phyloP scores from a whole-genome alignment of 2,113 vertebrate genomes.

The Rhinichthys klamathensis region DNA sequence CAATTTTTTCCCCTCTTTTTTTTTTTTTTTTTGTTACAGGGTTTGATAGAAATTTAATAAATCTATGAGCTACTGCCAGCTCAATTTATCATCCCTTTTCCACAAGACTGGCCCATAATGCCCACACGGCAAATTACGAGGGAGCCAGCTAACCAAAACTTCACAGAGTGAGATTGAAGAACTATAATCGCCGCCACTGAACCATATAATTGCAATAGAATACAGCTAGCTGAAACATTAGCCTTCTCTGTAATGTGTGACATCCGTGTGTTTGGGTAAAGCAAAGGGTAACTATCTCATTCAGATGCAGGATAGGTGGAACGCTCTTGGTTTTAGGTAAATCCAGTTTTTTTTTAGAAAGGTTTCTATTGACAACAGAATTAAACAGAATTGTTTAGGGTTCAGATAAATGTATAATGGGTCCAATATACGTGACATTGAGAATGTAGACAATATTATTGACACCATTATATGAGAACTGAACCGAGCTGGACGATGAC shows the following conservation, averaged over 20 bases:
- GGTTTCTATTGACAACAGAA: background rate
- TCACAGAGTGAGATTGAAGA: slow-evolving; percentile 89
- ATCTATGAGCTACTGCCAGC: slow-evolving; percentile 93
- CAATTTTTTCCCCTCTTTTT: slow-evolving; percentile 82
- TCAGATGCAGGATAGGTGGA: slow-evolving; percentile 38
- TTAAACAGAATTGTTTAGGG: background rate
- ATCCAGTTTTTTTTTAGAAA: background rate
- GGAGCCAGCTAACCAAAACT: slow-evolving; percentile 91
- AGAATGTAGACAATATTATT: background rate
- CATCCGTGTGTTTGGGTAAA: slow-evolving; percentile 77
- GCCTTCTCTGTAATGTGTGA: slow-evolving; percentile 94
- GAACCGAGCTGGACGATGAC: too few species aligned
- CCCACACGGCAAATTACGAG: slow-evolving; percentile 91
- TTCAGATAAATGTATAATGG: background rate
- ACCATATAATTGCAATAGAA: slow-evolving; percentile 99
- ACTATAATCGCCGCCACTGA: slow-evolving; percentile 98
- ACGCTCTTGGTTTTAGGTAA: slow-evolving; percentile 7
- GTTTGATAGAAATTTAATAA: slow-evolving; percentile 99
- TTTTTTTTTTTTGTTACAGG: slow-evolving; percentile 89
- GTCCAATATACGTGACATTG: background rate
- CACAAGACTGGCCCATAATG: slow-evolving; percentile 91
- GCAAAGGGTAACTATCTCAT: slow-evolving; percentile 51
- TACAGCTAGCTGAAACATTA: slow-evolving; percentile 96
- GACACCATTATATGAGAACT: too few species aligned
- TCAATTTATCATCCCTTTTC: slow-evolving; percentile 97